These are phyloP conservation scores for Acanthosepion esculentum DNA, from an alignment of 2,888 invertebrate genomes.

Conservation along the genomic window DNA sequence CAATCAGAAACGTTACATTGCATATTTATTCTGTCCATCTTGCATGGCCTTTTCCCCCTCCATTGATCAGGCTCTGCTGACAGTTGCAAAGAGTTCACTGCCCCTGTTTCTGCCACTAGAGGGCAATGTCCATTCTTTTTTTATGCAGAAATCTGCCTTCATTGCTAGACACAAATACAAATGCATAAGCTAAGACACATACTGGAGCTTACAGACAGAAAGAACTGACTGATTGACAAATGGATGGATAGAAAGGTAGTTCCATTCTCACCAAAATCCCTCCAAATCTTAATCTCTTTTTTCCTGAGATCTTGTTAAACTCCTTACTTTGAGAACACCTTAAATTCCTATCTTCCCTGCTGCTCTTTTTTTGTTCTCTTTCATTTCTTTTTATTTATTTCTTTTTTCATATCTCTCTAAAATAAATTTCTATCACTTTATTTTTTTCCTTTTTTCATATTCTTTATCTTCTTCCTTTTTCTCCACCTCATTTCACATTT, in stretches of 20 bases:
- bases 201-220: neutral
- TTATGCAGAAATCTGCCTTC: constrained; percentile 8
- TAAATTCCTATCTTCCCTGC: neutral
- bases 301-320: neutral
- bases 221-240: neutral
- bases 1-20: constrained; percentile 1
- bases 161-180: neutral
- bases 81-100: constrained; percentile 1
- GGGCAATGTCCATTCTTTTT: constrained; percentile 16
- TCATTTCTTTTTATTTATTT: neutral
- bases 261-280: neutral
- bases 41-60: neutral
- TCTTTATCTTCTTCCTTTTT: neutral
- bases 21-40: constrained; percentile 33
- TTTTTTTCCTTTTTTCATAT: neutral
- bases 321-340: neutral
- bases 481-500: neutral
- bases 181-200: neutral
- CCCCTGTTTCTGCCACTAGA: constrained; percentile 9
- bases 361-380: neutral
- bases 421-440: too few species aligned
- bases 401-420: neutral
- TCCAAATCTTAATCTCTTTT: neutral
- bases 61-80: constrained; percentile 21
- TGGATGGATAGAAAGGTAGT: neutral